A percentile compares a stretch with the other conserved stretches of the same genome.
Evolutionary conservation across 2,797 vertebrate genomes (phyloP).

Genomic region (Percopsis omiscomaycus): DNA sequence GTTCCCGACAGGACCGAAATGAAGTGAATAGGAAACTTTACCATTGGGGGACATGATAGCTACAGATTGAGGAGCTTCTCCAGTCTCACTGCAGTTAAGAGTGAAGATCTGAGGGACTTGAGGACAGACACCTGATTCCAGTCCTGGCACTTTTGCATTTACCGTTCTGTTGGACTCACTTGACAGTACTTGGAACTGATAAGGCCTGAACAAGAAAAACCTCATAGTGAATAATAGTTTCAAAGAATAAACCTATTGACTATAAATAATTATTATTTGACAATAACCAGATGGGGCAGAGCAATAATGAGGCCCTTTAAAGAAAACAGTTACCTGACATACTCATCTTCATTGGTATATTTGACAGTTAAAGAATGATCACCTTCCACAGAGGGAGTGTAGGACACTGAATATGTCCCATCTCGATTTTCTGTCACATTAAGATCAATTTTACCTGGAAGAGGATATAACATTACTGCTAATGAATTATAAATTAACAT

Average conservation of each 20-base stretch:
- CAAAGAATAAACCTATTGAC: too few species aligned
- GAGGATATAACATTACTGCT: not conserved
- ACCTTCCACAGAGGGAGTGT: constrained; percentile 74
- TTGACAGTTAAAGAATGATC: constrained; percentile 74
- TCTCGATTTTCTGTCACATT: constrained; percentile 57
- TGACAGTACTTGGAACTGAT: not conserved
- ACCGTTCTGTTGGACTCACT: constrained; percentile 69
- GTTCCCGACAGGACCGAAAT: not conserved
- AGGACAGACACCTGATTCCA: constrained; percentile 68
- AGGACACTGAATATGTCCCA: constrained; percentile 70
- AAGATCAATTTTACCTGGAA: constrained; percentile 13
- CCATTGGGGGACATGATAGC: constrained; percentile 68
- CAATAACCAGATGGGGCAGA: too few species aligned
- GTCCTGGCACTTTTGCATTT: constrained; percentile 73
- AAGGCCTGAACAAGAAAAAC: not conserved
- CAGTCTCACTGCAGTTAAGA: constrained; percentile 70
- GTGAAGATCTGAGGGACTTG: constrained; percentile 72
- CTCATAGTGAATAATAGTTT: not conserved
- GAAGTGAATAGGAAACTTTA: constrained; percentile 11
- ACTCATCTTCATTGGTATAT: constrained; percentile 76
- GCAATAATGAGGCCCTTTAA: too few species aligned
- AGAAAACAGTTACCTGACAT: constrained; percentile 25
- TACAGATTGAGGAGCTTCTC: constrained; percentile 58
- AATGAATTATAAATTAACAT: not conserved
- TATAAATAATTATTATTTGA: too few species aligned